Evolutionary conservation across 2,888 invertebrate species (phyloP).

Genomic region (Mesoligia furuncula): DNA sequence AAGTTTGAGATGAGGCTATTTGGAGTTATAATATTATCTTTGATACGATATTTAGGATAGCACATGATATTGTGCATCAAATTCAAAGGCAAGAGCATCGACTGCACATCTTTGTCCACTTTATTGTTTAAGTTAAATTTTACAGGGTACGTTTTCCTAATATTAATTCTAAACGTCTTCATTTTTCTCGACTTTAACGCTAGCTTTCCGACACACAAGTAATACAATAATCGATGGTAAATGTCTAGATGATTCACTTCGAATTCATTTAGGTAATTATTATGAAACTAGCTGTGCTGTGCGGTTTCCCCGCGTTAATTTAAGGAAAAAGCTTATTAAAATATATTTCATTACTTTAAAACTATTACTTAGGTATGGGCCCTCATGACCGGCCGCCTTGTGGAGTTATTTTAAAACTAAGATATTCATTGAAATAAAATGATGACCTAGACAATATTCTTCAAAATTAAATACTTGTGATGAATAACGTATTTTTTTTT

Average conservation of each 20-base stretch:
- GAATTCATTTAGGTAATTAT: too few relatives aligned
- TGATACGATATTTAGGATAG: constrained; percentile 22
- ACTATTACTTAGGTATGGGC: too few relatives aligned
- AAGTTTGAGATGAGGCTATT: constrained; percentile 3
- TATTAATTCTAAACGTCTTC: not conserved
- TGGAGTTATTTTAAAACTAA: too few relatives aligned
- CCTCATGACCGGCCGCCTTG: too few relatives aligned
- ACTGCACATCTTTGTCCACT: constrained; percentile 36
- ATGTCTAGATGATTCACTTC: not conserved
- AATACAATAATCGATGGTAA: not conserved
- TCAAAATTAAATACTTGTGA: too few relatives aligned
- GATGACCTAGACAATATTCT: too few relatives aligned
- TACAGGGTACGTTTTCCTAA: not conserved
- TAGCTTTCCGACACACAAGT: not conserved
- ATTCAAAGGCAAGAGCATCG: constrained; percentile 38
- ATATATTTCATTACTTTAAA: too few relatives aligned
- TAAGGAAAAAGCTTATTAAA: too few relatives aligned
- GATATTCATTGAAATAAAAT: too few relatives aligned
- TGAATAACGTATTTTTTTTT: too few relatives aligned
- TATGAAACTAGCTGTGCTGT: too few relatives aligned
- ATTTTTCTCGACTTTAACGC: not conserved
- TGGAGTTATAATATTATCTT: not conserved
- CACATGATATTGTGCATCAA: constrained; percentile 9
- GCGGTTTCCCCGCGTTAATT: too few relatives aligned
- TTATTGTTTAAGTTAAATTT: not conserved